A percentile compares a stretch with the other conserved stretches of the same genome.
These are phyloP conservation scores for Netelia melanura DNA, from an alignment of 2,888 invertebrate genomes.

Conservation along the genomic window DNA sequence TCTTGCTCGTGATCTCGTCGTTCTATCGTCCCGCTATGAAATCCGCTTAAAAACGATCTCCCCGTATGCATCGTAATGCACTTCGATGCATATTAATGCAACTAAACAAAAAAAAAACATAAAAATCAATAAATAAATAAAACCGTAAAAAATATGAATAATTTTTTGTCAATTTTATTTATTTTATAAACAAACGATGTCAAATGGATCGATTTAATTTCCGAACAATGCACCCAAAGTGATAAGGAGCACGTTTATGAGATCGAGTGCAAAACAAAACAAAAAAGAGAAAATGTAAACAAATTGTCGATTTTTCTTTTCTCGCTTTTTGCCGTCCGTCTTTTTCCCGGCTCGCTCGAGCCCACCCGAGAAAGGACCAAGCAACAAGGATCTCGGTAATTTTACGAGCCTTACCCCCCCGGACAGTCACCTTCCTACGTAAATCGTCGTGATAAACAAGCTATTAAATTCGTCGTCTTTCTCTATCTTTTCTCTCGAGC, in stretches of 20 bases:
- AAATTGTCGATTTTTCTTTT: conserved; percentile 18
- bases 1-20: conserved; percentile 21
- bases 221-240: neutral
- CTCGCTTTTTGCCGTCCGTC: conserved; percentile 34
- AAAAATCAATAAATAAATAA: conserved; percentile 1
- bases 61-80: conserved; percentile 19
- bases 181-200: neutral
- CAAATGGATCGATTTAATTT: conserved; percentile 27
- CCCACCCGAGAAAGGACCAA: neutral
- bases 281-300: neutral
- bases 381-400: conserved; percentile 28
- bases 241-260: neutral
- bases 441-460: conserved; percentile 58
- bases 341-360: conserved; percentile 10
- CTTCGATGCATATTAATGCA: conserved; percentile 21
- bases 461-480: conserved; percentile 49
- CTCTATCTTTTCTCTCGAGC: neutral
- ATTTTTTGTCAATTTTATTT: too few species aligned
- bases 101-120: neutral
- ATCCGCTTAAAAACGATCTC: conserved; percentile 59
- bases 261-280: neutral
- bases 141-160: neutral
- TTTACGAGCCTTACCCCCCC: conserved; percentile 22
- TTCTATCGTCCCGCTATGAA: conserved; percentile 36
- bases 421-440: conserved; percentile 35